Conservation (phyloP, 2,113 vertebrate species). For the Porphyrio hochstetteri region DNA sequence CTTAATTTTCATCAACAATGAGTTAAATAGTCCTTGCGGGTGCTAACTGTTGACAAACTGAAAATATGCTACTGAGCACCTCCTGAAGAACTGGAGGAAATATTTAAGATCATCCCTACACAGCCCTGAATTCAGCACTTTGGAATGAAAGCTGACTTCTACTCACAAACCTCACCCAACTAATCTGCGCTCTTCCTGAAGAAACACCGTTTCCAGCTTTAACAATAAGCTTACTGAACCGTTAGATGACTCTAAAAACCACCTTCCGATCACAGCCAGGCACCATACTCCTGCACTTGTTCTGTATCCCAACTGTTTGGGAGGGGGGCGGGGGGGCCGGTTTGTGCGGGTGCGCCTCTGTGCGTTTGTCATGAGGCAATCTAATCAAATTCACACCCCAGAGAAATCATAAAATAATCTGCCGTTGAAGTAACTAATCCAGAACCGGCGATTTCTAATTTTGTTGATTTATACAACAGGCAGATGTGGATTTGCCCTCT, state of each 20-base stretch:
- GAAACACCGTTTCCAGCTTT: slow-evolving; percentile 54
- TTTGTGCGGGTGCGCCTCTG: not conserved
- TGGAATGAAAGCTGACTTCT: slow-evolving; percentile 48
- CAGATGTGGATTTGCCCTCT: slow-evolving; percentile 68
- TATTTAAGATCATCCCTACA: not conserved
- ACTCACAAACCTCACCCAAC: slow-evolving; percentile 55
- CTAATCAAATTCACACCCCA: not conserved
- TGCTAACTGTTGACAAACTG: slow-evolving; percentile 28
- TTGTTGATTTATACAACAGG: slow-evolving; percentile 71
- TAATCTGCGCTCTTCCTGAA: slow-evolving; percentile 15
- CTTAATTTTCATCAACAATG: slow-evolving; percentile 58
- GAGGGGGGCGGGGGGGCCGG: not conserved
- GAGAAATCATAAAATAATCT: slow-evolving; percentile 4
- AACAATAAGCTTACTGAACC: slow-evolving; percentile 72
- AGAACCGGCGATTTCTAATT: slow-evolving; percentile 32
- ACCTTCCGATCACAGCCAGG: not conserved
- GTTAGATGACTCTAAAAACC: slow-evolving; percentile 50
- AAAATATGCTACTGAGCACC: slow-evolving; percentile 55
- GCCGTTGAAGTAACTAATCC: slow-evolving; percentile 31
- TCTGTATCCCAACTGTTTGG: not conserved
- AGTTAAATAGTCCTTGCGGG: slow-evolving; percentile 50
- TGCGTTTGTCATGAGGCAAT: not conserved
- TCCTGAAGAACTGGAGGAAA: not conserved
- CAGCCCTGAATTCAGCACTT: slow-evolving; percentile 13
- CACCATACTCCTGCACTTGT: not conserved